Percentiles rank a stretch among this genome's conserved stretches.
Evolutionary conservation across 2,888 invertebrate genomes (phyloP).

Genomic region (Drosophila antonietae): DNA sequence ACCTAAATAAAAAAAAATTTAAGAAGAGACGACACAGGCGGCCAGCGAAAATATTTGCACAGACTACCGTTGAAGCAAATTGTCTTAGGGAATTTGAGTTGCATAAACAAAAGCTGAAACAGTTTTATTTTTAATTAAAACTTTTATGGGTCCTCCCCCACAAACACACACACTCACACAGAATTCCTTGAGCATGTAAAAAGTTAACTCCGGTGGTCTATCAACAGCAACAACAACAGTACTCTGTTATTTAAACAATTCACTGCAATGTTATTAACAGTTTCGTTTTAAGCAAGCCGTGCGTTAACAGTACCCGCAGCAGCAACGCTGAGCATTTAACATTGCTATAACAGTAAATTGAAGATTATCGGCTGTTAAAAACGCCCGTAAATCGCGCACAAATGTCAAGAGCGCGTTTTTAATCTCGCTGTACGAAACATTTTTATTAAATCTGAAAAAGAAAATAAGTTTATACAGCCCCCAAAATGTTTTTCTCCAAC

Average conservation of each 20-base stretch:
- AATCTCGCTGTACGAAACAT: constrained; percentile 18
- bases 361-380: constrained; percentile 18
- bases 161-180: constrained; percentile 11
- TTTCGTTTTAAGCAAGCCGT: constrained; percentile 39
- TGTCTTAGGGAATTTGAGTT: constrained; percentile 39
- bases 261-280: constrained; percentile 58
- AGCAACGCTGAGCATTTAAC: background rate
- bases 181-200: constrained; percentile 32
- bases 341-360: constrained; percentile 23
- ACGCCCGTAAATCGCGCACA: constrained; percentile 43
- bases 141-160: constrained; percentile 49
- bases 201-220: constrained; percentile 59
- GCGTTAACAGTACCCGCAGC: constrained; percentile 30
- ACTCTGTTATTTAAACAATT: constrained; percentile 54
- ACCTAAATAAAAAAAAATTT: constrained; percentile 9
- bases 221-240: constrained; percentile 26
- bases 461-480: background rate
- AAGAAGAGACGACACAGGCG: constrained; percentile 8
- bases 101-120: constrained; percentile 57
- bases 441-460: background rate
- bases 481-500: constrained; percentile 80
- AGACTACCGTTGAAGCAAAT: constrained; percentile 62
- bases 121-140: constrained; percentile 71
- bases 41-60: constrained; percentile 63
- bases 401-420: constrained; percentile 31